Base-by-base conservation (phyloP, 2,888 invertebrate genomes). In the Ormyrus nitidulus region DNA sequence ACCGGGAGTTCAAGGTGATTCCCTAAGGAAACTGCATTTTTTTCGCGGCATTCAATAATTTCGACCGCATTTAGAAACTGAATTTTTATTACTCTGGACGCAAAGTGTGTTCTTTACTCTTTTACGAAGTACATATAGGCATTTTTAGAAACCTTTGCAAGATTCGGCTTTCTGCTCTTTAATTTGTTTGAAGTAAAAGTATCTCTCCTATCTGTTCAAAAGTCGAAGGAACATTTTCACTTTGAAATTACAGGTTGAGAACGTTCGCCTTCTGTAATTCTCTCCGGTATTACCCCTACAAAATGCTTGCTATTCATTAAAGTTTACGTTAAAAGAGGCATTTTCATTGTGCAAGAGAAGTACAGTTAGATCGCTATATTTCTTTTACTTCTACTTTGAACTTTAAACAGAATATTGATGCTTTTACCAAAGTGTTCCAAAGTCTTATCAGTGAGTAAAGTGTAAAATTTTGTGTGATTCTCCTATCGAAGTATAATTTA, bases 1-100 rank as follows among this genome's bases (percentile, higher is more conserved):
- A 59, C 13, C 53, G 49, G 48, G 61, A 76, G 68, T 68, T 76
- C 61, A 76, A 76, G 76, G 61, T 68, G 51, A 73, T 56, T 73
- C 53, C n/a, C 34, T 34, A 0, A 3, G 34, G 34, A 7, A 65
- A 13, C 46, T 34, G 64, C 49, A 6, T 51, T 48, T 64, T 10
- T 48, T n/a, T 9, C 19, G 7, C 13, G n/a, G n/a, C 13, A 34
- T 34, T 34, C 34, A 4, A 34, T 34, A 34, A 34, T 34, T 34
- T 34, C 34, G 34, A 34, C 3, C 34, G 2, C 4, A 34, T 34
- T 34, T 34, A 4, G 34, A 34, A 34, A 34, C 34, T 34, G n/a
- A 56, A 56, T n/a, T 56, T 34, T 56, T 56, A 56, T 56, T 56
- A 56, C 5, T n/a, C 56, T 56, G 53, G 13, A 4, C 13, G 1